phyloP scores from a whole-genome alignment of 2,113 vertebrate genomes.

The Neofelis nebulosa region DNA sequence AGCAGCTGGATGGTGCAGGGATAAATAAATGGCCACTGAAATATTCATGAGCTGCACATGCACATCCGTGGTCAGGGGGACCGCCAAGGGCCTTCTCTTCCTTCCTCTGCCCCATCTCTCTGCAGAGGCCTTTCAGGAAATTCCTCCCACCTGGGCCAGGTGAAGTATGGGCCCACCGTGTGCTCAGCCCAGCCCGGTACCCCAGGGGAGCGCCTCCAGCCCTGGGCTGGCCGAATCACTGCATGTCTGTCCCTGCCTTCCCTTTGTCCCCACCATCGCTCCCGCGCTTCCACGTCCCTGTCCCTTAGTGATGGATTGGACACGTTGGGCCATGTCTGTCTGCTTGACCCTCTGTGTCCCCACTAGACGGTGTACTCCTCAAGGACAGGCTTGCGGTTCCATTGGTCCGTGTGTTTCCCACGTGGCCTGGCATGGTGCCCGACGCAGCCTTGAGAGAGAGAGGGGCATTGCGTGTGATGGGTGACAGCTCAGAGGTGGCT shows the following conservation, averaged over 20 bases:
- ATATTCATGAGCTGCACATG: slow-evolving; percentile 89
- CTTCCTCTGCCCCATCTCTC: slow-evolving; percentile 67
- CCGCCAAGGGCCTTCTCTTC: slow-evolving; percentile 79
- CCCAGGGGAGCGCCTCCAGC: neutral
- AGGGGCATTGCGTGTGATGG: neutral
- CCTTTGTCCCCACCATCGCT: neutral
- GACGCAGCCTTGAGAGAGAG: neutral
- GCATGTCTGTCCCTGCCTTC: neutral
- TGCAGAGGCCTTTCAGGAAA: slow-evolving; percentile 78
- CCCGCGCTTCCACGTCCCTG: neutral
- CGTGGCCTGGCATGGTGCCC: neutral
- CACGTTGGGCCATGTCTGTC: neutral
- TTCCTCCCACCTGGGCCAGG: slow-evolving; percentile 68
- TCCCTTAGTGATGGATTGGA: neutral
- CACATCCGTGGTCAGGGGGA: slow-evolving; percentile 83
- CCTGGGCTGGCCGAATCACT: neutral
- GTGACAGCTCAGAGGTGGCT: neutral
- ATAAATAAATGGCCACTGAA: slow-evolving; percentile 90
- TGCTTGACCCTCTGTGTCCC: neutral
- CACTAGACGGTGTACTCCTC: neutral
- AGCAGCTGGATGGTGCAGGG: slow-evolving; percentile 87
- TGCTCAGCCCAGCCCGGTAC: neutral
- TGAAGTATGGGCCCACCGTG: slow-evolving; percentile 54
- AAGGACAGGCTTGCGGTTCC: neutral
- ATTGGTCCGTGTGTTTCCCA: neutral